Conservation (phyloP, 2,797 vertebrate species). For the Sebastes trivittatus region DNA sequence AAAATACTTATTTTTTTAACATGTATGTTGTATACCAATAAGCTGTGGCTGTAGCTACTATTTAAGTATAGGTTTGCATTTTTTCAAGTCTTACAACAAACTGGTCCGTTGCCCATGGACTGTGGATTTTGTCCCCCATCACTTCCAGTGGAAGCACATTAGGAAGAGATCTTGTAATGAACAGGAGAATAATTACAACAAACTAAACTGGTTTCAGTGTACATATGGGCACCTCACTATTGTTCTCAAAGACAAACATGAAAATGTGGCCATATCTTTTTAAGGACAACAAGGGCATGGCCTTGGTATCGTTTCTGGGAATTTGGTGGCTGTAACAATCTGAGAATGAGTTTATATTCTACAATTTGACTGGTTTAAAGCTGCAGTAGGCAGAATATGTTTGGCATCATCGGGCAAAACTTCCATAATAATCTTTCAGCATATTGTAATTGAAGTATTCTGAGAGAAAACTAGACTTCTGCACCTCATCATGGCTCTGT, state of each 20-base stretch:
- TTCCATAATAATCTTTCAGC: too few relatives aligned
- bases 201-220: not conserved
- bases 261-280: not conserved
- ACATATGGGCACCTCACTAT: not conserved
- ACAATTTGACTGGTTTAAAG: too few relatives aligned
- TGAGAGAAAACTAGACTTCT: too few relatives aligned
- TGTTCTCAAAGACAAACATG: not conserved
- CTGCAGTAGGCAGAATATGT: too few relatives aligned
- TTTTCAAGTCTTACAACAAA: not conserved
- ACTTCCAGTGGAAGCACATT: not conserved
- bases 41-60: not conserved
- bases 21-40: not conserved
- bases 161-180: not conserved
- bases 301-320: not conserved
- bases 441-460: too few relatives aligned
- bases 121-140: not conserved
- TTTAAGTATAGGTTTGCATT: not conserved
- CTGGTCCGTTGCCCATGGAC: not conserved
- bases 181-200: not conserved
- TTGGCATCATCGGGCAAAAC: too few relatives aligned
- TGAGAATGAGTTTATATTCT: not conserved
- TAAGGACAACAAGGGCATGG: not conserved
- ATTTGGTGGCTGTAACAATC: not conserved
- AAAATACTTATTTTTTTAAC: not conserved
- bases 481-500: not conserved